Evolutionary conservation across 2,797 vertebrate species (phyloP).

Genomic region (Mormyrus hasselquistii): DNA sequence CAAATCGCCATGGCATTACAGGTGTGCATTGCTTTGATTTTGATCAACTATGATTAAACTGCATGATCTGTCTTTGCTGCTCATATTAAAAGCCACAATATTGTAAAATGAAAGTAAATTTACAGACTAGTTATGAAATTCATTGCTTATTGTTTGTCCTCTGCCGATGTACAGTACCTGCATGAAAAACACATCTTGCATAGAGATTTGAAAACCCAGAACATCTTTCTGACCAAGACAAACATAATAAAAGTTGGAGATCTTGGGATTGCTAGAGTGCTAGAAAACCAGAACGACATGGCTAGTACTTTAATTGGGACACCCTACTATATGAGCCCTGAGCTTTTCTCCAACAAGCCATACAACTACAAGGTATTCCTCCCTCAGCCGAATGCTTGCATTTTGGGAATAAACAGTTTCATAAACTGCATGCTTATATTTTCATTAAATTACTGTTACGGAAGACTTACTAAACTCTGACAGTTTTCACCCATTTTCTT

Average conservation of each 20-base stretch:
- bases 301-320: slow-evolving; percentile 95
- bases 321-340: slow-evolving; percentile 98
- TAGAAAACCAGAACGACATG: slow-evolving; percentile 94
- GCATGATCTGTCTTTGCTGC: background rate
- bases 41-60: background rate
- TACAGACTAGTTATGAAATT: background rate
- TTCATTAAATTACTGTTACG: background rate
- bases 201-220: slow-evolving; percentile 95
- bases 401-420: background rate
- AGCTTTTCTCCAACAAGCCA: slow-evolving; percentile 90
- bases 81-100: too few species aligned
- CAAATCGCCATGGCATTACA: slow-evolving; percentile 98
- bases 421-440: background rate
- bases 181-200: slow-evolving; percentile 93
- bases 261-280: slow-evolving; percentile 86
- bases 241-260: slow-evolving; percentile 98
- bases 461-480: background rate
- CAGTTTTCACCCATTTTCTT: slow-evolving; percentile 20
- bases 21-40: slow-evolving; percentile 52
- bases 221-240: slow-evolving; percentile 91
- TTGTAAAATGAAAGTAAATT: background rate
- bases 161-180: slow-evolving; percentile 71
- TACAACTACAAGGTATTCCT: slow-evolving; percentile 93
- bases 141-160: background rate
- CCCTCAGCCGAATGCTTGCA: background rate